phyloP scores from a whole-genome alignment of 2,888 invertebrate genomes.

The Lasioglossum vierecki region DNA sequence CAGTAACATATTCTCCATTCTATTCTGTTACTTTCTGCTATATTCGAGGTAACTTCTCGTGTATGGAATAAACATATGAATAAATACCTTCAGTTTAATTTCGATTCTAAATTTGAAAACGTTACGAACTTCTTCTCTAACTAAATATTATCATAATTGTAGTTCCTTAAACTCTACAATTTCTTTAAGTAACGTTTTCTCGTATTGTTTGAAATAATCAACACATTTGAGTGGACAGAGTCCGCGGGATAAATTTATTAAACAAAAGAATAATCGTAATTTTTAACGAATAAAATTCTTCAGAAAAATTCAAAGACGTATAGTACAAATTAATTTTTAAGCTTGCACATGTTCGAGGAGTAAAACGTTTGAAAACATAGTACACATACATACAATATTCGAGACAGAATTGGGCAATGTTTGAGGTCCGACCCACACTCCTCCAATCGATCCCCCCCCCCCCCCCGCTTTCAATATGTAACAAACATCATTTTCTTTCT shows the following conservation, averaged over 20 bases:
- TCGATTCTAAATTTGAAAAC: too few species aligned
- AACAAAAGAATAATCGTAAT: neutral
- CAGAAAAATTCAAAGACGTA: neutral
- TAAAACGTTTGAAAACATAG: neutral
- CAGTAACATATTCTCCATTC: too few species aligned
- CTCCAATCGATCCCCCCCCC: neutral
- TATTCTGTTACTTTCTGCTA: too few species aligned
- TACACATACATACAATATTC: neutral
- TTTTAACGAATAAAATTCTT: neutral
- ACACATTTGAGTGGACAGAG: too few species aligned
- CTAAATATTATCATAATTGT: neutral
- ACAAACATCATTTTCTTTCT: neutral
- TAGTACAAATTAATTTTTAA: neutral
- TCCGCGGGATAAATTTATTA: neutral
- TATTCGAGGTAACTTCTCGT: too few species aligned
- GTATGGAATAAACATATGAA: too few species aligned
- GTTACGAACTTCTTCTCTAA: too few species aligned
- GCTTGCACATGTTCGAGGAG: neutral
- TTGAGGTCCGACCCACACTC: neutral
- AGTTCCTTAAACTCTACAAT: too few species aligned
- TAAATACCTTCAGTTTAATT: too few species aligned
- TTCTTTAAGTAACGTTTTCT: too few species aligned
- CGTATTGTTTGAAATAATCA: too few species aligned
- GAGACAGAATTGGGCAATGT: neutral
- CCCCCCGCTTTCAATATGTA: conserved; percentile 8